Base-by-base conservation (phyloP, 2,113 vertebrate genomes). In the Stigmatopora nigra region DNA sequence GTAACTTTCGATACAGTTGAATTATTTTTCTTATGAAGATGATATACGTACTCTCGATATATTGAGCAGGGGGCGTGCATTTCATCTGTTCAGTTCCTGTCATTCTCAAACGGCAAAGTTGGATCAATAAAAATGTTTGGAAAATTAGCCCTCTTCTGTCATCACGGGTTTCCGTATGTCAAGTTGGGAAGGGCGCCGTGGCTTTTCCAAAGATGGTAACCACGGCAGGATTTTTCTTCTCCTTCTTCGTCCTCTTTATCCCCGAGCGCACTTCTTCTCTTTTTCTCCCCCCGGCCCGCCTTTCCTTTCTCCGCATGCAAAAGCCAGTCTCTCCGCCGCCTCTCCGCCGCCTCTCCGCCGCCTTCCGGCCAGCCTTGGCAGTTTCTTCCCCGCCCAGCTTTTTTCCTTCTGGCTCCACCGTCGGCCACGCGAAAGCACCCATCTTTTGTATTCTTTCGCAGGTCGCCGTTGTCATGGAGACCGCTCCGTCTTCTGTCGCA, bases 1-100 rank as follows among this genome's bases (percentile, higher is more conserved):
- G 91, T 92, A 92, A 89, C 88, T 91, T 91, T 91, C 89, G 82
- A 92, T 91, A 91, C 90, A 90, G 89, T 93, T 90, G 88, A 91
- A 90, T 92, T 91, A 91, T 93, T 95, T 93, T 94, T 95, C 91
- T 93, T 93, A 94, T 91, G 90, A 90, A 92, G 90, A 89, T 78
- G 86, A 85, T 80, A 89, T 88, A 89, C 25, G 25, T 31, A 31
- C 25, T 31, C 25, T 89, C 83, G 90, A 88, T 87, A 89, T 90
- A 89, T 89, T 88, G 86, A 79, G 77, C 82, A 71, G 76, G 77
- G 78, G 83, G 82, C 80, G 64, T 87, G 87, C 89, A 92, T 90
- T 86, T 90, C 89, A 91, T 90, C 87, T 87, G 89, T 91, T 92
- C 76, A 84, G 88, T 92, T 92, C 90, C 88, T 97, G 93, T 96